Base-by-base conservation (phyloP, 1,140 invertebrate species). In the Oedothorax gibbosus region DNA sequence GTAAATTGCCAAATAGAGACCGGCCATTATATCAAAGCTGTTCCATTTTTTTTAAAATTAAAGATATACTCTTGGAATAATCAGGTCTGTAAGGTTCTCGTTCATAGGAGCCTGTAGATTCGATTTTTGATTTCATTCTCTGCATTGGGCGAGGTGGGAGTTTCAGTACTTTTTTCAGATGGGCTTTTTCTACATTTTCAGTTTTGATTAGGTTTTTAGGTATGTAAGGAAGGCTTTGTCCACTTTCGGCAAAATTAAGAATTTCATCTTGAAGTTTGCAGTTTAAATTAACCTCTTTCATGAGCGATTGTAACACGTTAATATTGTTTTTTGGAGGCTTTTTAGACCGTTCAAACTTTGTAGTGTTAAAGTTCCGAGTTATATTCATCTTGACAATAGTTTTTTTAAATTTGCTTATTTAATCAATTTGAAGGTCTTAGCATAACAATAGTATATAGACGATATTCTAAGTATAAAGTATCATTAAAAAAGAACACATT, bases 241-340 rank as follows among this genome's bases (percentile, higher is more conserved):
- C 18, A 20, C 10, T 68, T 7, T 79, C 12, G 14, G n/a, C 62
- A 68, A 51, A 79, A 56, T 68, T 7, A n/a, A 79, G 64, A 35
- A 79, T 35, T 66, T 79, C 77, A 56, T 66, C 68, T 21, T 79
- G 62, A 53, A 79, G 51, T 20, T 49, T 79, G 20, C 10, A 66
- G 20, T 79, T 79, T 6, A 79, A 2, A 21, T 54, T 66, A n/a
- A 79, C 15, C 56, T 79, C 62, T 53, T 50, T 68, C 77, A 79
- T 79, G 18, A 79, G 53, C 2, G 77, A 79, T 54, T 35, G 35
- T 35, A 35, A 35, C 35, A 35, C 35, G 5, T 35, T 35, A 35
- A 35, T 35, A 35, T 35, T 35, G 35, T 35, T 35, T 35, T 35
- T 35, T 35, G 35, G 35, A 35, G 35, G 35, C 5, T 35, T 35